phyloP scores from a whole-genome alignment of 2,113 vertebrate species.

The Pan paniscus region DNA sequence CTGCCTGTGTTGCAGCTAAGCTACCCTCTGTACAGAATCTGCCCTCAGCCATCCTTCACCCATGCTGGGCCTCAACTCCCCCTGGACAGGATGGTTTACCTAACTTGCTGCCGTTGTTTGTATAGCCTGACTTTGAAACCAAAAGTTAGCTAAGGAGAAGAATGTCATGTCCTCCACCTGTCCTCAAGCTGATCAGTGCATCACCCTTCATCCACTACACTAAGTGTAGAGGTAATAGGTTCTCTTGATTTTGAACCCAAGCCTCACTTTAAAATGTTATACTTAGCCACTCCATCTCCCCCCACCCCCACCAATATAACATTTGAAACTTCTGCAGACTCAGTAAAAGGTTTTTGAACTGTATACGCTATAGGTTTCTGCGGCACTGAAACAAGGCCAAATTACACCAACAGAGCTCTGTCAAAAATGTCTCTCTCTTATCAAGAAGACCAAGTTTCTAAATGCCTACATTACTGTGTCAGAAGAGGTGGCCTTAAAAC shows the following conservation, averaged over 20 bases:
- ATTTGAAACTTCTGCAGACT: background rate
- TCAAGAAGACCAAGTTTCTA: conserved; percentile 89
- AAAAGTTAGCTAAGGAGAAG: background rate
- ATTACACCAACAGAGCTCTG: conserved; percentile 93
- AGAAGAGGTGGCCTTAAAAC: conserved; percentile 90
- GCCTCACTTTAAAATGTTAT: background rate
- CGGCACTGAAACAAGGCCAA: conserved; percentile 89
- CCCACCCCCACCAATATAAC: background rate
- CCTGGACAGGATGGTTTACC: background rate
- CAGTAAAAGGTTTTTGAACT: background rate
- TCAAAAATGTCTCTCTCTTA: conserved; percentile 89
- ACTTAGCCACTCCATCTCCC: background rate
- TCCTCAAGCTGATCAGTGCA: background rate
- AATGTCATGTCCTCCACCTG: background rate
- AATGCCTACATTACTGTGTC: conserved; percentile 94
- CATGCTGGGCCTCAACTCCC: background rate
- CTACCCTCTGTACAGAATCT: background rate
- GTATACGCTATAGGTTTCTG: conserved; percentile 85
- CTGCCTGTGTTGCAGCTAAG: background rate
- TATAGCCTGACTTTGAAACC: background rate
- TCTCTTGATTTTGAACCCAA: conserved; percentile 12
- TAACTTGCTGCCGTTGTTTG: background rate
- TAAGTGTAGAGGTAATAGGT: background rate
- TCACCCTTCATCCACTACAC: background rate
- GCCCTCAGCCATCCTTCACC: background rate